Base-by-base conservation (phyloP, 2,113 vertebrate species). In the Trichomycterus rosablanca region DNA sequence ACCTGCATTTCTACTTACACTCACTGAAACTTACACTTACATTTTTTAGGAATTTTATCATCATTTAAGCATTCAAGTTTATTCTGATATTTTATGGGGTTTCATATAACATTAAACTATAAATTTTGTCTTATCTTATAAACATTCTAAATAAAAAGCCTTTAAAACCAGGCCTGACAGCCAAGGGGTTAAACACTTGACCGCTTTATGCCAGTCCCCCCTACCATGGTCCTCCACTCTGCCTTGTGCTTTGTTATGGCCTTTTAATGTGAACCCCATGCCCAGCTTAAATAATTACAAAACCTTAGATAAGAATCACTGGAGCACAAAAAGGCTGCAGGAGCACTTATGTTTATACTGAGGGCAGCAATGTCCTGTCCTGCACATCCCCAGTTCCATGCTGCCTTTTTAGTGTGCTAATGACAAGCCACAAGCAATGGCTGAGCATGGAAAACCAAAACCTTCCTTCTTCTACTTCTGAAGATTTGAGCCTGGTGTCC, bases 271-370 rank as follows among this genome's bases (percentile, higher is more conserved):
- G 32, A 42, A 28, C 34, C 50, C 45, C 12, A 28, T 71, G 64
- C 43, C 59, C 19, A 37, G 37, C 60, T 74, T 23, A 56, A 66
- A 74, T 71, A 74, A n/a, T 64, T 48, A 45, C 57, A 52, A 32
- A n/a, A 37, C 56, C 68, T 71, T 74, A 68, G 65, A 74, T 71
- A 68, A 65, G 58, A 63, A 34, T 54, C 58, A 69, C 42, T 61
- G 61, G 57, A 66, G 67, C 62, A 66, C 61, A 65, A 62, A 65
- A 53, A 48, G 58, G 45, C 42, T 26, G 19, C 39, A 40, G 48
- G 53, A 52, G n/a, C 43, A 10, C 34, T 22, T 22, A n/a, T 66
- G 67, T 68, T 68, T 73, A 66, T 9, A 16, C 45, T 58, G 57
- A 57, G 58, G 46, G 52, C 35, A 39, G 34, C n/a, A 3, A 8